Base-by-base conservation (phyloP, 1,140 invertebrate species). In the Mylabris phalerata region DNA sequence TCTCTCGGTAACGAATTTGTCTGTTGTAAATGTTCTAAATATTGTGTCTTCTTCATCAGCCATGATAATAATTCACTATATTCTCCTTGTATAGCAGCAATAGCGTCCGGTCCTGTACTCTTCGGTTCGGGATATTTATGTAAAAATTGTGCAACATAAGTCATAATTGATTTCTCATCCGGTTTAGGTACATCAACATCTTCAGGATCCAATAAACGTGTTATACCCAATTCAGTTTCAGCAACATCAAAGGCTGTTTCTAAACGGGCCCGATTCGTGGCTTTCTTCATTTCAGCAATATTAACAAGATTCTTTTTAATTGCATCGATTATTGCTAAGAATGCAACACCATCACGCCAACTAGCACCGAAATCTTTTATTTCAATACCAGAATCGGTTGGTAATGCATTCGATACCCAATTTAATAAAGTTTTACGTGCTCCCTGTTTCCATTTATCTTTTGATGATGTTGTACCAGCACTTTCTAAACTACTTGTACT, bases 131-230 rank as follows among this genome's bases (percentile, higher is more conserved):
- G 89, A 76, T 95, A 97, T 77, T 94, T 94, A 73, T 98, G 92
- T 61, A 98, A 79, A 77, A 98, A 99, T 78, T 98, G 95, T 40
- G 97, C 95, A 43, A 99, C 94, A 75, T 99, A 99, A 27, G 97
- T 99, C 94, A 99, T 98, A 62, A 99, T 93, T 38, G 94, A 98
- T 75, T 95, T 93, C 72, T 99, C 96, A 76, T 99, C 97, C 6
- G 97, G 97, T 71, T 92, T 90, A 10, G 91, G 87, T 9, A 98
- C 94, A 78, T 98, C 94, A 26, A 99, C 93, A 78, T 99, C 97
- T 80, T 96, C 94, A 27, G 95, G 87, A 75, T 98, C 95, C 24
- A 98, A 77, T 9, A 98, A 78, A 66, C 89, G 82, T n/a, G 93
- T 87, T 64, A 98, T 97, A 45, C 93, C 94, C 11, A 99, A 77